Percentiles rank a stretch among this genome's conserved stretches.
These are phyloP conservation scores for Ascaphus truei DNA, from an alignment of 2,113 vertebrate species.

Conservation along the genomic window DNA sequence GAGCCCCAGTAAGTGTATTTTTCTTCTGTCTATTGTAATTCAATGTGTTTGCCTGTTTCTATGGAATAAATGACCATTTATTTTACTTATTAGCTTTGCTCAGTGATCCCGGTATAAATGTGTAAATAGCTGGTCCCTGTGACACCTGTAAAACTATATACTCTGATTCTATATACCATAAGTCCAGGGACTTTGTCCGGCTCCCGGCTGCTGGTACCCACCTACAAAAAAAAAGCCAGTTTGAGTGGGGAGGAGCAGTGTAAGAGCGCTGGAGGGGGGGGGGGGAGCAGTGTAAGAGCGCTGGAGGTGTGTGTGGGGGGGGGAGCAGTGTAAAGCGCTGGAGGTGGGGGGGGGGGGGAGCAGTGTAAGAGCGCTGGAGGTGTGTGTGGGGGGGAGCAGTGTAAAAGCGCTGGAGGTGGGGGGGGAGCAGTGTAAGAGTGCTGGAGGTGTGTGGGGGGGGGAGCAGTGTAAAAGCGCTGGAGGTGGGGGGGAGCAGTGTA, in stretches of 20 bases:
- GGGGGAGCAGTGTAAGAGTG: background rate
- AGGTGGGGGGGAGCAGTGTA: no score
- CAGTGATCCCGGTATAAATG: background rate
- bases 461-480: no score
- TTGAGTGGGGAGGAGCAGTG: background rate
- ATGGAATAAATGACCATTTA: no score
- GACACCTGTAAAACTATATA: no score
- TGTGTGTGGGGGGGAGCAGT: background rate
- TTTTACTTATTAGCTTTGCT: no score
- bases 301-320: background rate
- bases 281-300: background rate
- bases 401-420: background rate
- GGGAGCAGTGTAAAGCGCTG: background rate
- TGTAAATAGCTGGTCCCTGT: background rate
- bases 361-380: background rate
- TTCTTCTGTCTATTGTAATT: no score
- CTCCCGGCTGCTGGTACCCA: slow-evolving; percentile 3
- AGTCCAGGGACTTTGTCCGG: background rate
- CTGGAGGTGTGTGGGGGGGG: no score
- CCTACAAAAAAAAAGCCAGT: background rate
- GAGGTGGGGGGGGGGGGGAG: background rate
- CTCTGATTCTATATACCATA: no score
- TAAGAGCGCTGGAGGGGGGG: background rate
- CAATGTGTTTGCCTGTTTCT: no score
- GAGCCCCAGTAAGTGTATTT: no score